Evolutionary conservation across 2,888 invertebrate species (phyloP).

Genomic region (Hypsopygia costalis): DNA sequence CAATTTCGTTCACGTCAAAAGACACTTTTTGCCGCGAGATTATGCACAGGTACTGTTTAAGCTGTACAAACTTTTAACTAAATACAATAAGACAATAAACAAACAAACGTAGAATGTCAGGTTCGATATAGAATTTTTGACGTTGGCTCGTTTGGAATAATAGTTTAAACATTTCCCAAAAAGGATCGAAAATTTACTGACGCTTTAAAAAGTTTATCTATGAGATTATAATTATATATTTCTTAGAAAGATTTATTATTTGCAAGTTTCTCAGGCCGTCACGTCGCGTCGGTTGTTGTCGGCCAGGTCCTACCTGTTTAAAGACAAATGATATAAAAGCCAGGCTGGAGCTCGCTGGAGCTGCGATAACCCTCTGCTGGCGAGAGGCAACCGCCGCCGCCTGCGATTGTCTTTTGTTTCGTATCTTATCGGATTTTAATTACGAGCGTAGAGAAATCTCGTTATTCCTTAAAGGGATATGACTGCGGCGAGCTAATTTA

Average conservation of each 20-base stretch:
- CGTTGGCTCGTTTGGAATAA: conserved; percentile 50
- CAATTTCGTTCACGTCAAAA: conserved; percentile 63
- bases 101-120: conserved; percentile 56
- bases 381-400: conserved; percentile 46
- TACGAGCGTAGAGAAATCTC: conserved; percentile 74
- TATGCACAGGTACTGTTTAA: conserved; percentile 68
- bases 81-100: conserved; percentile 73
- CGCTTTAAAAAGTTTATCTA: conserved; percentile 58
- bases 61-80: conserved; percentile 66
- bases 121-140: conserved; percentile 28
- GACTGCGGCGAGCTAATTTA: conserved; percentile 68
- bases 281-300: conserved; percentile 11
- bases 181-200: conserved; percentile 65
- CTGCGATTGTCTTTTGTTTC: conserved; percentile 69
- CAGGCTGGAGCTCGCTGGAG: conserved; percentile 12
- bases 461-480: conserved; percentile 76
- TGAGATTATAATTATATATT: conserved; percentile 47
- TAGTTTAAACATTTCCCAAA: conserved; percentile 53
- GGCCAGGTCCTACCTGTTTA: conserved; percentile 30
- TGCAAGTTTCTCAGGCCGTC: conserved; percentile 23
- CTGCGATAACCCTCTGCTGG: conserved; percentile 44
- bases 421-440: conserved; percentile 79
- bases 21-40: conserved; percentile 54
- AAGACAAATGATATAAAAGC: conserved; percentile 10
- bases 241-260: conserved; percentile 47